Evolutionary conservation across 2,113 vertebrate genomes (phyloP).

Genomic region (Opisthocomus hoazin): DNA sequence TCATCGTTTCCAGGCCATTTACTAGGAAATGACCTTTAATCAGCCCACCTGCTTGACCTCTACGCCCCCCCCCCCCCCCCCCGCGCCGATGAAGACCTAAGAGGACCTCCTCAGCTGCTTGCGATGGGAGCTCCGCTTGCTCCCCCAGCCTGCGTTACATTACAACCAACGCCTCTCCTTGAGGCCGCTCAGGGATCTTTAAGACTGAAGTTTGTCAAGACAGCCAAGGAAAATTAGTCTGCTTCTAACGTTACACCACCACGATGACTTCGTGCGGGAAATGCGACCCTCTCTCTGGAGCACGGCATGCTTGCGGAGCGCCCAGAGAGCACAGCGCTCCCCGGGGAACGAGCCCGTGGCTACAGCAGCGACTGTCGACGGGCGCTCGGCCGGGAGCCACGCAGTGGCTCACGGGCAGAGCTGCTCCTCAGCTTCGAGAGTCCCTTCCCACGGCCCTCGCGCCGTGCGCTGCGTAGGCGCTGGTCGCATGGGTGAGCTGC

Average conservation of each 20-base stretch:
- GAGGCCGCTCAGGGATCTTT: neutral
- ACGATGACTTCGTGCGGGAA: neutral
- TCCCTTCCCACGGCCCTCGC: accelerated
- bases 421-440: accelerated
- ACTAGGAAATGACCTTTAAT: neutral
- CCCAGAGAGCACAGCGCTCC: neutral
- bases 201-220: neutral
- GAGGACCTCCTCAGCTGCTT: neutral
- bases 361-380: accelerated
- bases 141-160: neutral
- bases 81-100: neutral
- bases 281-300: neutral
- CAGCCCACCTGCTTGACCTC: neutral
- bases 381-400: neutral
- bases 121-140: neutral
- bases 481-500: neutral
- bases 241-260: neutral
- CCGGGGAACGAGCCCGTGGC: accelerated
- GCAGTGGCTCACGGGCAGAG: neutral
- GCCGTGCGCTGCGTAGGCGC: accelerated
- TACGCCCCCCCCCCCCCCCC: neutral
- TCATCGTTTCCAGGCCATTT: neutral
- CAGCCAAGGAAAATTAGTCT: neutral
- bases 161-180: accelerated
- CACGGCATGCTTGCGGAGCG: accelerated